These are phyloP conservation scores for Nannospalax galili DNA, from an alignment of 2,113 vertebrate species.

Conservation along the genomic window DNA sequence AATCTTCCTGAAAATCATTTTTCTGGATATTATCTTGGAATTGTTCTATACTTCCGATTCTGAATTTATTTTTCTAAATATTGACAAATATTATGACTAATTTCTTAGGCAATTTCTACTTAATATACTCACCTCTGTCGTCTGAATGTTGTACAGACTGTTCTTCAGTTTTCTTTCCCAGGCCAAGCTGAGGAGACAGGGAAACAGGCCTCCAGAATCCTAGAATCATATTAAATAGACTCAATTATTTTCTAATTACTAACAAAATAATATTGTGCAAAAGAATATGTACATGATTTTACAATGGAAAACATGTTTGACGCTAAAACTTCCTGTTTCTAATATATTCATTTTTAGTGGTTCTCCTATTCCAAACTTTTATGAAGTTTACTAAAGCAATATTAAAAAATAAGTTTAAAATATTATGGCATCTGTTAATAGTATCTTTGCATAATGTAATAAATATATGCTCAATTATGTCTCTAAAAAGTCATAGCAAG, in stretches of 20 bases:
- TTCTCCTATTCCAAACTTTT: not conserved
- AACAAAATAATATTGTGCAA: conserved; percentile 25
- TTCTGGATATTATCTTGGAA: not conserved
- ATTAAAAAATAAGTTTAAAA: conserved; percentile 28
- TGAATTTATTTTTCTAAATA: not conserved
- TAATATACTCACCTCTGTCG: conserved; percentile 89
- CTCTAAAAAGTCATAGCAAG: not conserved
- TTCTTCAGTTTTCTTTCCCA: conserved; percentile 91
- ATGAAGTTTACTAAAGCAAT: conserved; percentile 38
- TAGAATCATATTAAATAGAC: conserved; percentile 87
- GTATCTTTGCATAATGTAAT: not conserved
- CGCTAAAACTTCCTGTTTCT: not conserved
- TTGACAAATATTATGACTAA: conserved; percentile 13
- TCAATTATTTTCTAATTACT: conserved; percentile 53
- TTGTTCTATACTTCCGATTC: not conserved
- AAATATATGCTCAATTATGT: no score
- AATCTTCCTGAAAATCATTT: not conserved
- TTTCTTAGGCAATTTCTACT: not conserved
- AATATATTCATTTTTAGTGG: not conserved
- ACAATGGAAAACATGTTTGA: not conserved
- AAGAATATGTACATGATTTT: not conserved
- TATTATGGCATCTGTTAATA: not conserved
- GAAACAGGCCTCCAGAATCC: conserved; percentile 93
- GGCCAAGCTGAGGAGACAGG: conserved; percentile 90
- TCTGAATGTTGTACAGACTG: conserved; percentile 90